phyloP scores from a whole-genome alignment of 2,113 vertebrate species.

The Dromas ardeola region DNA sequence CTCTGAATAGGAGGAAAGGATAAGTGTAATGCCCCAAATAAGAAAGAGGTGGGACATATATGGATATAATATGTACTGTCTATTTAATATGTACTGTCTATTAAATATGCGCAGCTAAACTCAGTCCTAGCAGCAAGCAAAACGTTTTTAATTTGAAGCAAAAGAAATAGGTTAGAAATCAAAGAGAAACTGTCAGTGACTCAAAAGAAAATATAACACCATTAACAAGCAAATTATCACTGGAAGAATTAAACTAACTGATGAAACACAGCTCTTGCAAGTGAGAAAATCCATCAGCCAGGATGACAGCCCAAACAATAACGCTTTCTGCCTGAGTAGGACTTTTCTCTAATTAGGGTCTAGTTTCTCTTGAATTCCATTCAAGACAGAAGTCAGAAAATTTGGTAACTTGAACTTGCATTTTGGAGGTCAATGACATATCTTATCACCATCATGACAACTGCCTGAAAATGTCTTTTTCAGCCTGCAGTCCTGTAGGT shows the following conservation, averaged over 20 bases:
- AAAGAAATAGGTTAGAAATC: background rate
- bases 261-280: background rate
- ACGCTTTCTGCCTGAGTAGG: background rate
- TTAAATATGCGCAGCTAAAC: background rate
- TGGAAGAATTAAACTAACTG: background rate
- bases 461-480: slow-evolving; percentile 11
- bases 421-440: background rate
- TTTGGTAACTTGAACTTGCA: background rate
- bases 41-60: background rate
- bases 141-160: background rate
- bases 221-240: background rate
- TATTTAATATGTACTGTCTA: background rate
- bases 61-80: background rate
- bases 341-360: background rate
- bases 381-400: slow-evolving; percentile 7
- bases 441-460: slow-evolving; percentile 1
- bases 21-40: background rate
- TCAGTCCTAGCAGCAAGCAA: background rate
- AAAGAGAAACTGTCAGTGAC: background rate
- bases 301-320: background rate
- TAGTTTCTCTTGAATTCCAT: slow-evolving; percentile 13
- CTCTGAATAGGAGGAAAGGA: background rate
- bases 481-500: background rate
- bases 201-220: background rate
- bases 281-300: slow-evolving; percentile 10